Base-by-base conservation (phyloP, 2,113 vertebrate species). In the Sarotherodon lohbergeri region DNA sequence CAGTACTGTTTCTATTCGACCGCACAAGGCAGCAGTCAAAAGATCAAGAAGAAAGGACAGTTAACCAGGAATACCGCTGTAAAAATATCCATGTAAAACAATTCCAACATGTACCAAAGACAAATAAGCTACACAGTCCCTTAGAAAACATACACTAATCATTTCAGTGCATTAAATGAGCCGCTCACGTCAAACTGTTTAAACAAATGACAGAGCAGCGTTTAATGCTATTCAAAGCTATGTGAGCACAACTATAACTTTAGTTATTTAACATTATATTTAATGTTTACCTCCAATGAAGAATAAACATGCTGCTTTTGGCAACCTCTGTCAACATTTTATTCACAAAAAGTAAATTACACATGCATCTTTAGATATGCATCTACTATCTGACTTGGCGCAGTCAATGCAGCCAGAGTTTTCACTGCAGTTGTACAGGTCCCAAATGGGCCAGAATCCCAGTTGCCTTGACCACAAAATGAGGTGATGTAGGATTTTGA, bases 221-320 rank as follows among this genome's bases (percentile, higher is more conserved):
- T 71, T 71, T 71, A 24, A 9, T 16, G 46, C 34, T n/a, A 19
- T 32, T 32, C 27, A 50, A 50, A 16, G 10, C 12, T 14, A 61
- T 39, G 8, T 22, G 7, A 14, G 19, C 36, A 14, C 22, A 71
- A 43, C 12, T 1, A 2, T 8, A 5, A 24, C 36, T 68, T 13
- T 13, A 39, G 3, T 48, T 24, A 14, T 12, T 27, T 56, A 24
- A 14, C 7, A 14, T 27, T 56, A 12, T 14, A 57, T 57, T 27
- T 0, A 57, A 29, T 0, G 16, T 36, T 84, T 95, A 97, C 96
- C 90, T 95, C 94, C 13, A 97, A 82, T 0, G 11, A 61, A 13
- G 22, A 52, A 68, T 95, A 97, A 50, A 97, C 83, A 19, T 56
- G 10, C 68, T 76, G 41, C 14, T 48, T 76, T 16, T 27, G 43